Percentiles rank a stretch among this genome's conserved stretches.
phyloP scores from a whole-genome alignment of 2,113 vertebrate genomes.

The Anser brachyrhynchus region DNA sequence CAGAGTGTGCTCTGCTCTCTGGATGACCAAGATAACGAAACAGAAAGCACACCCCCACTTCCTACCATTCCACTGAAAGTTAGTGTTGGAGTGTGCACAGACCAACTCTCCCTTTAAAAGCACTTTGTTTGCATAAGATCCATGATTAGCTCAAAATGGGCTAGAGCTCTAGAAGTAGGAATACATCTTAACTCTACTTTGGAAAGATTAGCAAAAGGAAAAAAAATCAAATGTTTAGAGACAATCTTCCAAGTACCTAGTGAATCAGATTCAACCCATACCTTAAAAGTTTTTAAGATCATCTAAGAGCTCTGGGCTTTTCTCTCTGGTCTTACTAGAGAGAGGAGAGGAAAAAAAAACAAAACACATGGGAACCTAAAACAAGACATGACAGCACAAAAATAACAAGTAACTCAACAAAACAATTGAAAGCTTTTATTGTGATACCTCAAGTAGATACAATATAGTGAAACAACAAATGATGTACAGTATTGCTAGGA shows the following conservation, averaged over 20 bases:
- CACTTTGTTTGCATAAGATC: not conserved
- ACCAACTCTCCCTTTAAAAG: not conserved
- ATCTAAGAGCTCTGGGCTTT: not conserved
- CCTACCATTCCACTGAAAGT: not conserved
- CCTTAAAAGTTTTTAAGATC: not conserved
- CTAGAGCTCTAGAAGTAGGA: not conserved
- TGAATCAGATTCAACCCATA: not conserved
- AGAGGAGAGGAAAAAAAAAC: not conserved
- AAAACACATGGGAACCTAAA: not conserved
- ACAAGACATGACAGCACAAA: not conserved
- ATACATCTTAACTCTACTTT: not conserved
- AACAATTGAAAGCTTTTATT: conserved; percentile 89
- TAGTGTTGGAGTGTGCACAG: not conserved
- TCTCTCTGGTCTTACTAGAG: not conserved
- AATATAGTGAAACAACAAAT: conserved; percentile 91
- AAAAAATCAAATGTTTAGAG: not conserved
- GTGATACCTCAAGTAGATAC: conserved; percentile 89
- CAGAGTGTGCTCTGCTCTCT: not conserved
- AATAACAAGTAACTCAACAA: conserved; percentile 52
- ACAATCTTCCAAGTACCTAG: not conserved
- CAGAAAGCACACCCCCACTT: not conserved
- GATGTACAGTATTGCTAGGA: conserved; percentile 86
- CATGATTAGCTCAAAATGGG: not conserved
- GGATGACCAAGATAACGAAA: not conserved
- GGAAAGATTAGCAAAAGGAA: not conserved